Conservation (phyloP, 2,113 vertebrate species). For the cat (Felis catus) region F.catus_Fca126_mat1.0 CM031427.1:32565501-32566000, state of each 20-base stretch:
- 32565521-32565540: neutral
- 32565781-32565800: neutral
- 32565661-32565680: neutral
- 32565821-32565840: neutral
- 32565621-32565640: neutral
- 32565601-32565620: neutral
- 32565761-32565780: neutral
- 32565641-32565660: neutral
- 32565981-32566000: neutral
- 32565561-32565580: neutral
- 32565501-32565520: neutral
- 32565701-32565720: neutral
- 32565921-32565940: neutral
- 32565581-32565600: neutral
- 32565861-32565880: neutral
- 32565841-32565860: neutral
- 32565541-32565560: neutral
- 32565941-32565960: neutral
- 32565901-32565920: neutral
- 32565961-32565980: neutral
- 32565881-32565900: neutral
- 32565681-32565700: neutral
- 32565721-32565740: neutral
- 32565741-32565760: neutral
- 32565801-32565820: neutral